Percentiles rank a stretch among this genome's conserved stretches.
Evolutionary conservation across 2,888 invertebrate genomes (phyloP).

Genomic region (Dynastes grantii): DNA sequence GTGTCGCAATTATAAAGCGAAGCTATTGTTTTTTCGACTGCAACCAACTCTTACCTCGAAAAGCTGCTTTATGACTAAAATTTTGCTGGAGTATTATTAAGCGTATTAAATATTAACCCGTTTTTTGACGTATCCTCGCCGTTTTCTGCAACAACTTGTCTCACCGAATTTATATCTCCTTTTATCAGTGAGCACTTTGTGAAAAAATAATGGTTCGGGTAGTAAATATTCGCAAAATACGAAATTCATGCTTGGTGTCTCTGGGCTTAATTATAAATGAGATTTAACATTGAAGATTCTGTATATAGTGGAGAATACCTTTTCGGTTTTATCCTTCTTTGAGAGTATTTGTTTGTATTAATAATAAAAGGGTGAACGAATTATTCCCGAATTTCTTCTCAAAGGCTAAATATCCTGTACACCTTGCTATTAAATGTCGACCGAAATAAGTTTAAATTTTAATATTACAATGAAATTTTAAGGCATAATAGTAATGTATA

Average conservation of each 20-base stretch:
- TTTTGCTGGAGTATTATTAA: conserved; percentile 1
- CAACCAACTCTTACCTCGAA: neutral
- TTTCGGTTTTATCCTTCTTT: no score
- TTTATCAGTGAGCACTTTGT: conserved; percentile 1
- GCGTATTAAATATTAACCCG: conserved; percentile 9
- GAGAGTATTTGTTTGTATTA: no score
- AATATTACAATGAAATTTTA: no score
- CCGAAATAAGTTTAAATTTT: no score
- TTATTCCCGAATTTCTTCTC: neutral
- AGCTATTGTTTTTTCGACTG: neutral
- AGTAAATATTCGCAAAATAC: conserved; percentile 6
- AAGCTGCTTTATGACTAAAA: neutral
- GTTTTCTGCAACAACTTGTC: conserved; percentile 9
- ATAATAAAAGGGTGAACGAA: no score
- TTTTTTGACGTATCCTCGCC: neutral
- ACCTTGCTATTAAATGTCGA: no score
- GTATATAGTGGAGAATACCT: neutral
- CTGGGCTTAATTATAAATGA: conserved; percentile 3
- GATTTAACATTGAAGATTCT: neutral
- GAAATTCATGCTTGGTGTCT: neutral
- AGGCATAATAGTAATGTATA: no score
- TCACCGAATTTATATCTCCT: neutral
- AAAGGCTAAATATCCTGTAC: no score
- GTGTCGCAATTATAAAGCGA: neutral
- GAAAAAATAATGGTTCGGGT: neutral